These are phyloP conservation scores for Phrynosoma blainvillii DNA, from an alignment of 2,113 vertebrate species.

Conservation along the genomic window DNA sequence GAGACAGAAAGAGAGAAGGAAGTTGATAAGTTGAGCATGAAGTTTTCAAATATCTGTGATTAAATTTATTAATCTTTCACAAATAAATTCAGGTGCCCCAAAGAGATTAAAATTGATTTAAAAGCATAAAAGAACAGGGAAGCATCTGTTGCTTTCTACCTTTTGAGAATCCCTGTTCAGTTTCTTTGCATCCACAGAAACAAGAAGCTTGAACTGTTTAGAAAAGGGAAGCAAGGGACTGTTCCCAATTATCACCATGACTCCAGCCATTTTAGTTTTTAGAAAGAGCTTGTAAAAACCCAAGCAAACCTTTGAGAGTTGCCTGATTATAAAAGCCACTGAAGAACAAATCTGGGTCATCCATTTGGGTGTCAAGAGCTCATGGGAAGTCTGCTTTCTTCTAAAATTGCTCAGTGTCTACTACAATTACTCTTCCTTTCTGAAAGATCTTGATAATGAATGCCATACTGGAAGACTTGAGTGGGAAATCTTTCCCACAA, in stretches of 20 bases:
- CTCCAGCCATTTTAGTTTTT: not conserved
- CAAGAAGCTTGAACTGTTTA: not conserved
- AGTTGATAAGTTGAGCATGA: not conserved
- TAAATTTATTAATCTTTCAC: not conserved
- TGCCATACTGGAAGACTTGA: not conserved
- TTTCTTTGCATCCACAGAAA: not conserved
- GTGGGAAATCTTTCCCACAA: not conserved
- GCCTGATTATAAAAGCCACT: not conserved
- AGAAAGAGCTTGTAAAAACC: not conserved
- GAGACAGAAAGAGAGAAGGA: no score
- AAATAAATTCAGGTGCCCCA: not conserved
- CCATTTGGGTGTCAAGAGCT: conserved; percentile 4
- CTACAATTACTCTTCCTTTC: not conserved
- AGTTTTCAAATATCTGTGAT: not conserved
- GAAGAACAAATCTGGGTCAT: not conserved
- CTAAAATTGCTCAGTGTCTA: not conserved
- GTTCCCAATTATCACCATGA: not conserved
- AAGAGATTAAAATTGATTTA: conserved; percentile 8
- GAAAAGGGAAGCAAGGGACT: not conserved
- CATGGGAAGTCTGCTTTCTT: not conserved
- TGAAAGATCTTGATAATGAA: not conserved
- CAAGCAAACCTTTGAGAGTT: not conserved
- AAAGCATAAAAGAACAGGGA: not conserved
- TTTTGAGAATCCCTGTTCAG: not conserved
- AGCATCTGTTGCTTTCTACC: not conserved